phyloP scores from a whole-genome alignment of 2,797 vertebrate species.

The Sebastes iracundus region DNA sequence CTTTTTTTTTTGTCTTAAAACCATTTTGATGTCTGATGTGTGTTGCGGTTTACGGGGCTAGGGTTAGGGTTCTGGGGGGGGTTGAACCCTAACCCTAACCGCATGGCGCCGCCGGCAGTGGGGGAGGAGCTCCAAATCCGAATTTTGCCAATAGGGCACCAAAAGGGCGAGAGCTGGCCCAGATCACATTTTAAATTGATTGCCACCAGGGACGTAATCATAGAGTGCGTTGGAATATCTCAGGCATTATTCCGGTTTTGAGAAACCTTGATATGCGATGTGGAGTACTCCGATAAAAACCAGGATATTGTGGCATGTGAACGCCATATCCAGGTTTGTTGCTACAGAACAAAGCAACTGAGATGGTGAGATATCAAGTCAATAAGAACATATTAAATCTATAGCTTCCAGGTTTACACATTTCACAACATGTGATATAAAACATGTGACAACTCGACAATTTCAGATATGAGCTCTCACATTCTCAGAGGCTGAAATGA shows the following conservation, averaged over 20 bases:
- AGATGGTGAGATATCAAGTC: background rate
- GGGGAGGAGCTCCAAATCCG: too few relatives aligned
- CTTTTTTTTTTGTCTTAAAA: fast-evolving
- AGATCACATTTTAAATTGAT: background rate
- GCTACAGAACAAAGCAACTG: background rate
- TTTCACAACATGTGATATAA: background rate
- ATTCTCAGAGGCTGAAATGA: background rate
- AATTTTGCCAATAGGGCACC: too few relatives aligned
- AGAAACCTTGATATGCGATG: background rate
- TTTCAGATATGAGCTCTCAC: background rate
- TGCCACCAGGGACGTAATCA: background rate
- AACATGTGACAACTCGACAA: background rate
- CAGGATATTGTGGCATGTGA: background rate
- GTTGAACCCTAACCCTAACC: too few relatives aligned
- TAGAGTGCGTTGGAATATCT: background rate
- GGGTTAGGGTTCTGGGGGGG: too few relatives aligned
- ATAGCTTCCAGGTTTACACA: background rate
- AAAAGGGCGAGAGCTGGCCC: too few relatives aligned
- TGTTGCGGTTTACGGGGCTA: too few relatives aligned
- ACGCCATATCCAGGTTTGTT: background rate
- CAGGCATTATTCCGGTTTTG: background rate
- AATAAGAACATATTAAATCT: background rate
- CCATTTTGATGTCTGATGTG: too few relatives aligned
- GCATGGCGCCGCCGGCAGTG: too few relatives aligned
- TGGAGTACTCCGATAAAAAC: background rate